Conservation (phyloP, 1,140 invertebrate species). For the Cheumatopsyche charites region DNA sequence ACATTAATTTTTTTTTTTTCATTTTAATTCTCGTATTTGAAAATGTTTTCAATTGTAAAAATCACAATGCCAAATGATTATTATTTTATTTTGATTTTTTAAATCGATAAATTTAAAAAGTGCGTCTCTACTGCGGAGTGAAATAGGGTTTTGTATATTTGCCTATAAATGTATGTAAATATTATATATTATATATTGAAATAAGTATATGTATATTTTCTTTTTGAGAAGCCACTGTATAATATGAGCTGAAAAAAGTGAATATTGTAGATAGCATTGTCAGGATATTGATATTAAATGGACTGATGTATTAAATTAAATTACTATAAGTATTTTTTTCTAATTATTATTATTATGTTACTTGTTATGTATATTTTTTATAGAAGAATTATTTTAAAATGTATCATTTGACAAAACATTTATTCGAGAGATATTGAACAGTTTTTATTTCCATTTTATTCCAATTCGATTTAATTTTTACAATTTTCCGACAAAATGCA, state of each 20-base stretch:
- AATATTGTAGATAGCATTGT: conserved; percentile 48
- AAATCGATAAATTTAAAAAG: background rate
- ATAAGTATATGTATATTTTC: background rate
- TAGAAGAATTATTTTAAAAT: background rate
- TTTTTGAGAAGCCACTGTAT: conserved; percentile 45
- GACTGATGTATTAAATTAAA: conserved; percentile 48
- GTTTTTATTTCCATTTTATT: background rate
- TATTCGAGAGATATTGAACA: background rate
- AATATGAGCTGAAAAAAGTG: conserved; percentile 38
- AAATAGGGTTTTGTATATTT: conserved; percentile 12
- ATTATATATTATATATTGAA: conserved; percentile 22
- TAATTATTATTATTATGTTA: conserved; percentile 45
- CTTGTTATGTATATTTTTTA: conserved; percentile 40
- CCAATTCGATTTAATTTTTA: background rate
- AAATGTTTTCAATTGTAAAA: conserved; percentile 1
- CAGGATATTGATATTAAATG: conserved; percentile 48
- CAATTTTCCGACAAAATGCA: too few species aligned
- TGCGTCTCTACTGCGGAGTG: background rate
- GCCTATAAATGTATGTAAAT: conserved; percentile 22
- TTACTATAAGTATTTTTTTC: conserved; percentile 43
- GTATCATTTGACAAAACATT: background rate
- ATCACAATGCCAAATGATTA: conserved; percentile 12
- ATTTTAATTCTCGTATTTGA: background rate
- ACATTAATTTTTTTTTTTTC: background rate
- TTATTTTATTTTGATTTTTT: background rate